Conservation (phyloP, 2,797 vertebrate species). For the Podargus strigoides region DNA sequence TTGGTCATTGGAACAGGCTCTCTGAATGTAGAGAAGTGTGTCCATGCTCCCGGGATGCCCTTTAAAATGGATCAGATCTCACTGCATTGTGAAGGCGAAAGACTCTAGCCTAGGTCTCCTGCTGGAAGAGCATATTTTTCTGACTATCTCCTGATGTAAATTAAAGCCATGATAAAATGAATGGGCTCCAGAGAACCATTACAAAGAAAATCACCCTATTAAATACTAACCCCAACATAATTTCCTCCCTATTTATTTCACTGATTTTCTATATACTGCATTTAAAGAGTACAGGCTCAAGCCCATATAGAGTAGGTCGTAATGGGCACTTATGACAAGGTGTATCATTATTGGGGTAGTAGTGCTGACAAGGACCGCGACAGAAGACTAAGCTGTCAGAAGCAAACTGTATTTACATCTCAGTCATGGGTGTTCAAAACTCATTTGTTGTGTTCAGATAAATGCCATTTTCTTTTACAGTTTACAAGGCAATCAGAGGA, state of each 20-base stretch:
- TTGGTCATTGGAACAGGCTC: slow-evolving; percentile 6
- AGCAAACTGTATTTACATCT: not conserved
- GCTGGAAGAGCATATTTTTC: not conserved
- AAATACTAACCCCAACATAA: not conserved
- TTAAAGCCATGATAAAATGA: slow-evolving; percentile 30
- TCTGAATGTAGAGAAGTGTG: not conserved
- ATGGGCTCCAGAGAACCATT: slow-evolving; percentile 3
- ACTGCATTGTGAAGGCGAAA: not conserved
- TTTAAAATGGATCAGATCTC: not conserved
- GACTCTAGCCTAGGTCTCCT: not conserved
- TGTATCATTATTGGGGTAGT: not conserved
- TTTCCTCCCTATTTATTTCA: slow-evolving; percentile 16
- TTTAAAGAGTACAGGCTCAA: not conserved
- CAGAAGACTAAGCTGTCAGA: not conserved
- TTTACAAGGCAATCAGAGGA: not conserved
- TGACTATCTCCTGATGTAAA: slow-evolving; percentile 24
- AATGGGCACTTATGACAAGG: not conserved
- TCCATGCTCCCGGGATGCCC: not conserved
- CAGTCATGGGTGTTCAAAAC: not conserved
- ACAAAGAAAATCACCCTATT: slow-evolving; percentile 33
- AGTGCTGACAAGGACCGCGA: not conserved
- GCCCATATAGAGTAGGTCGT: not conserved
- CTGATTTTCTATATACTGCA: not conserved
- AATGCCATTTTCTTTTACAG: not conserved
- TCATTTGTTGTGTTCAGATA: not conserved